These are phyloP conservation scores for Molorchus minor DNA, from an alignment of 2,888 invertebrate species.

Conservation along the genomic window DNA sequence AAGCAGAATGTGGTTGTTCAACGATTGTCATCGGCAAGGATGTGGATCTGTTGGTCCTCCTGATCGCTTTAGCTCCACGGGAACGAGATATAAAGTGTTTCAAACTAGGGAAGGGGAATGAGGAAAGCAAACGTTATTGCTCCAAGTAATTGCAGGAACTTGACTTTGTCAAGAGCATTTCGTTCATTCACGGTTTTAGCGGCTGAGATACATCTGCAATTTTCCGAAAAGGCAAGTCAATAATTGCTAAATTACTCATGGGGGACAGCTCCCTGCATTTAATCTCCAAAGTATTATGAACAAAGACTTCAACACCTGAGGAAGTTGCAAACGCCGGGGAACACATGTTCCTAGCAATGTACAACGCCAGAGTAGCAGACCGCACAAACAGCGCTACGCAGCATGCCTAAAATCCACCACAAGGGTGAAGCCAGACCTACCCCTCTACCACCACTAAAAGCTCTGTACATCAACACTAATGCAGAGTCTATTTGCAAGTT, in stretches of 20 bases:
- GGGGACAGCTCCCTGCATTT: no score
- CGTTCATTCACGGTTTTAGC: no score
- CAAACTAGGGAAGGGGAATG: constrained; percentile 1
- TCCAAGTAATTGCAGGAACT: constrained; percentile 1
- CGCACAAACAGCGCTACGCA: background rate
- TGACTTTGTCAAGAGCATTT: background rate
- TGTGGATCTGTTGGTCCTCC: background rate
- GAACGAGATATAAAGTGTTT: background rate
- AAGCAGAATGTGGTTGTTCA: constrained; percentile 6
- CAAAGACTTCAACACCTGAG: background rate
- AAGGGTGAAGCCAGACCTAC: no score
- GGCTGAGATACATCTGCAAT: no score
- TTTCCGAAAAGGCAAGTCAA: no score
- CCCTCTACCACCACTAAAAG: background rate
- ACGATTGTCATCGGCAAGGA: background rate
- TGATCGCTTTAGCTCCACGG: no score
- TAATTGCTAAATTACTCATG: no score
- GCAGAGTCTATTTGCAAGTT: no score
- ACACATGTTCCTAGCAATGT: background rate
- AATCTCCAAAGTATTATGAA: background rate
- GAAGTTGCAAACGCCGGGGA: background rate
- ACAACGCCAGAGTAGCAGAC: background rate
- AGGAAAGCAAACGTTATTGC: background rate
- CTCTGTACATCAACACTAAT: no score
- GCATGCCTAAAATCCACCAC: background rate